Base-by-base conservation (phyloP, 1,140 invertebrate genomes). In the Brachionus angularis region DNA sequence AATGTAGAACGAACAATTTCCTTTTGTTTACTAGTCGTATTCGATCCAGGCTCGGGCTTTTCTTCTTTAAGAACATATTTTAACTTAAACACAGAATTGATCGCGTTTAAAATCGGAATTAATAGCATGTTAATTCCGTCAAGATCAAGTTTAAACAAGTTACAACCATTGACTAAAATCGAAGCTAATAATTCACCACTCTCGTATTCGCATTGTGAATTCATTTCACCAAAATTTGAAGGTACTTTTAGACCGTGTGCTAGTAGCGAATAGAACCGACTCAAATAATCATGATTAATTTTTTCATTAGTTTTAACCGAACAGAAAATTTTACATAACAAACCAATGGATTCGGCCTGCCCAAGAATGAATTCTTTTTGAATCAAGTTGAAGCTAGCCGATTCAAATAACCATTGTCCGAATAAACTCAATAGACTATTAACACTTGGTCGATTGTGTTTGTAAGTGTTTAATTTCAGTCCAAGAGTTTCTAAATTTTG, bases 321-420 rank as follows among this genome's bases (percentile, higher is more conserved):
- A 80, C 93, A 96, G 77, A 98, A 90, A 75, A 98, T 93, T 76
- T 93, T 85, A 81, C 93, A 96, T 4, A 98, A 81, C 5, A 93
- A 88, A 1, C 93, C 95, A 73, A 97, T 85, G 2, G 96, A 95
- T 82, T 97, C 93, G 0, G 96, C 94, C 74, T 91, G 85, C 2
- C 96, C 96, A 74, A 87, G 85, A 77, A 34, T 50, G 44, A 73
- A 49, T 10, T 44, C 52, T 10, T 77, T 76, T 39, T 79, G 74
- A 47, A 74, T 76, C 33, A 78, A 87, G 47, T 90, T 91, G 73
- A 94, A 89, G 75, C 94, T 87, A 23, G 92, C 89, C 27, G 93
- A 92, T 80, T 97, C 93, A 80, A 96, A 96, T 33, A 97, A 83
- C 94, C 94, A 97, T 77, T 92, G 88, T 12, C 93, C 93, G 83